Conservation (phyloP, 2,113 vertebrate genomes). For the Brienomyrus longianalis region DNA sequence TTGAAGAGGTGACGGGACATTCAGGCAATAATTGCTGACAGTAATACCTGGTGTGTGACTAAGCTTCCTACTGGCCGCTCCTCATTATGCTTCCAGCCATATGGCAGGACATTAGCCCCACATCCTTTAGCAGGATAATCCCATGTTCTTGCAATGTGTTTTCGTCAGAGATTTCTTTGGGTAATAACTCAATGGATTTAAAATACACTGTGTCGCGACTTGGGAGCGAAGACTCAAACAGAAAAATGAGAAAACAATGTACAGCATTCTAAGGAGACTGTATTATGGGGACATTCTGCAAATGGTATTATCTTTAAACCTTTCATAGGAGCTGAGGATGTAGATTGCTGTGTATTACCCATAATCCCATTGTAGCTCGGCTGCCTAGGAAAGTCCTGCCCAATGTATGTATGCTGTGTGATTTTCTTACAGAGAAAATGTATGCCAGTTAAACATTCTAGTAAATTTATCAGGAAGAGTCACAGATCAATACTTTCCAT, state of each 20-base stretch:
- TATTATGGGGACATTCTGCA: not conserved
- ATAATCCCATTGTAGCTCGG: not conserved
- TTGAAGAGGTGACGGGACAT: constrained; percentile 53
- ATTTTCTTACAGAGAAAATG: not conserved
- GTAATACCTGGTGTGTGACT: constrained; percentile 73
- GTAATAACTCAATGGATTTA: constrained; percentile 66
- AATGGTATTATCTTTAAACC: not conserved
- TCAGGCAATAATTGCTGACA: constrained; percentile 69
- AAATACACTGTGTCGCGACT: constrained; percentile 44
- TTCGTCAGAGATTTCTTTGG: constrained; percentile 68
- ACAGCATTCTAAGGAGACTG: constrained; percentile 45
- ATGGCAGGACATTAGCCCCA: constrained; percentile 65
- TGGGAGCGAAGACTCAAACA: constrained; percentile 33
- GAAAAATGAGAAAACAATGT: constrained; percentile 51
- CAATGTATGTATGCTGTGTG: not conserved
- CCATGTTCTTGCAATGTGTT: constrained; percentile 57
- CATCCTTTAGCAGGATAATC: constrained; percentile 63
- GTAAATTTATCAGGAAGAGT: not conserved
- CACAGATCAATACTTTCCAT: not conserved
- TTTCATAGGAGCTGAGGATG: not conserved
- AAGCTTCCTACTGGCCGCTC: constrained; percentile 58
- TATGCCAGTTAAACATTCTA: not conserved
- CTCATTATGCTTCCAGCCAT: constrained; percentile 61
- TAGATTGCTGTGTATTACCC: not conserved
- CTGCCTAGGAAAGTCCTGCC: not conserved